A percentile compares a stretch with the other conserved stretches of the same genome.
These are phyloP conservation scores for Neodiprion lecontei DNA, from an alignment of 1,140 invertebrate genomes.

Conservation along the genomic window DNA sequence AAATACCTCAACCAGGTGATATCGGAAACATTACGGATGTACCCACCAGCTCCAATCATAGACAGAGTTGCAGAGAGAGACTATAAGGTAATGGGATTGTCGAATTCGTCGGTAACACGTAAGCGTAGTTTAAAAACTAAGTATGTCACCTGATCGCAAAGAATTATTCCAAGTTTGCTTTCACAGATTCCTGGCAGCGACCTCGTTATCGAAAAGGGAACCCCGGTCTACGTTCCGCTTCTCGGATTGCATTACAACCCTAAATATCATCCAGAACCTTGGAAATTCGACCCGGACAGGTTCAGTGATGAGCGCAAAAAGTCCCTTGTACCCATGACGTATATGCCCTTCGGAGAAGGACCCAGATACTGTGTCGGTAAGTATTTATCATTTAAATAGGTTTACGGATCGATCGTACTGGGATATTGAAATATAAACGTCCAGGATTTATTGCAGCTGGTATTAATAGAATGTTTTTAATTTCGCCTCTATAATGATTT, in stretches of 20 bases:
- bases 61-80: slow-evolving; percentile 56
- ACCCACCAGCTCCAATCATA: slow-evolving; percentile 65
- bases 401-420: background rate
- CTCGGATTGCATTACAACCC: slow-evolving; percentile 53
- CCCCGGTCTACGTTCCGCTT: slow-evolving; percentile 37
- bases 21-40: slow-evolving; percentile 58
- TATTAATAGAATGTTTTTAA: background rate
- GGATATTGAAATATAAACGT: background rate
- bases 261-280: slow-evolving; percentile 40
- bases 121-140: too few species aligned
- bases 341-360: slow-evolving; percentile 49
- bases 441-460: background rate
- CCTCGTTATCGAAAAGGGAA: slow-evolving; percentile 51
- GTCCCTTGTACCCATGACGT: slow-evolving; percentile 23
- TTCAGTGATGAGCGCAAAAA: slow-evolving; percentile 42
- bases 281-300: slow-evolving; percentile 43
- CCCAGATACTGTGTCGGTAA: slow-evolving; percentile 47
- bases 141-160: too few species aligned
- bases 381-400: background rate
- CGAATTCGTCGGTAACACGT: too few species aligned
- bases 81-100: slow-evolving; percentile 38
- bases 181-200: slow-evolving; percentile 51
- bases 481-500: too few species aligned
- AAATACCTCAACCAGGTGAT: slow-evolving; percentile 43
- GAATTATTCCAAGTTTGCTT: slow-evolving; percentile 12